Evolutionary conservation across 2,888 invertebrate genomes (phyloP).

Genomic region (Parnassius mnemosyne): DNA sequence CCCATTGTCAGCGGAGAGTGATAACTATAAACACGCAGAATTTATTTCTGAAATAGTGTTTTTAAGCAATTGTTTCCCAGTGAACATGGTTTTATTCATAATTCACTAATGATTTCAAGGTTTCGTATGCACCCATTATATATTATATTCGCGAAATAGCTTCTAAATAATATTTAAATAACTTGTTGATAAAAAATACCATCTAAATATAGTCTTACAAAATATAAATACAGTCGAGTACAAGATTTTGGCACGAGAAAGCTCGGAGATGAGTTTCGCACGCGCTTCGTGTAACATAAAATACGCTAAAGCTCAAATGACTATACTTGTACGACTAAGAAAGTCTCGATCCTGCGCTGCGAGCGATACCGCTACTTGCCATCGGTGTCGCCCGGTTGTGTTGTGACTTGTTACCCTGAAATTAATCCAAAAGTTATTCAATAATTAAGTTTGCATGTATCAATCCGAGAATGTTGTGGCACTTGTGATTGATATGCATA

Average conservation of each 20-base stretch:
- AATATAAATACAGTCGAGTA: conserved; percentile 31
- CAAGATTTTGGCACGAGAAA: conserved; percentile 51
- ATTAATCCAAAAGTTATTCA: conserved; percentile 43
- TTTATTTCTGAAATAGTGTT: too few relatives aligned
- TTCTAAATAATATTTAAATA: not conserved
- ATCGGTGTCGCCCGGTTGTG: conserved; percentile 3
- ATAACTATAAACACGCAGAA: too few relatives aligned
- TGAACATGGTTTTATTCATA: too few relatives aligned
- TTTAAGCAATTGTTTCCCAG: too few relatives aligned
- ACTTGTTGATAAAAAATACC: conserved; percentile 26
- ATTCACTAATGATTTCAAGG: too few relatives aligned
- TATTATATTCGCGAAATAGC: too few relatives aligned
- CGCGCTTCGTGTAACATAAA: conserved; percentile 37
- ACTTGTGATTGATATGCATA: too few relatives aligned
- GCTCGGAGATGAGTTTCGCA: conserved; percentile 45
- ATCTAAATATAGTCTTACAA: conserved; percentile 27
- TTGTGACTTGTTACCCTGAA: conserved; percentile 21
- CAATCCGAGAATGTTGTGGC: too few relatives aligned
- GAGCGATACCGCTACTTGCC: conserved; percentile 5
- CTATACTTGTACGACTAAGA: conserved; percentile 55
- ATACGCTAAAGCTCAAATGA: conserved; percentile 68
- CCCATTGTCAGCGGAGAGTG: too few relatives aligned
- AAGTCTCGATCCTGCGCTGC: conserved; percentile 1
- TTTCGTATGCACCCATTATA: too few relatives aligned
- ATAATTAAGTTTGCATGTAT: too few relatives aligned